Evolutionary conservation across 2,113 vertebrate species (phyloP).

Genomic region (Gavia stellata): DNA sequence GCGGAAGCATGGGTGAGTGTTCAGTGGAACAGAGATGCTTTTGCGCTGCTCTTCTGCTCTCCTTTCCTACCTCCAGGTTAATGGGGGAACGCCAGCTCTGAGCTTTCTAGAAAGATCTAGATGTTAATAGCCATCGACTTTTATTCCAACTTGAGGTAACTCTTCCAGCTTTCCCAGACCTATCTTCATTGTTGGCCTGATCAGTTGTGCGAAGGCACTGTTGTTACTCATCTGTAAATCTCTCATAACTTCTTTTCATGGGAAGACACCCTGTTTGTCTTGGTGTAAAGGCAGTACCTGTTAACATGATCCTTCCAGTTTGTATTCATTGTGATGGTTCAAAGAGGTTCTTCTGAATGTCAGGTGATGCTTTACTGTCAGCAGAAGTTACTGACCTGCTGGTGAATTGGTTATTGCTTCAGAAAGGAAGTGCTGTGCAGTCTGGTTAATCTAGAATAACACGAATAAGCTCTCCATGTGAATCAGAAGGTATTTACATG

Average conservation of each 20-base stretch:
- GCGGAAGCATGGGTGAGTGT: constrained; percentile 73
- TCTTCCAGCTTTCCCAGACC: background rate
- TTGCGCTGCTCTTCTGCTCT: background rate
- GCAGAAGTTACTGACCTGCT: background rate
- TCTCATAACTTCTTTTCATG: rapidly evolving
- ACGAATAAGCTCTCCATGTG: background rate
- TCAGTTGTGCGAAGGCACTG: background rate
- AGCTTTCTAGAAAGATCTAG: background rate
- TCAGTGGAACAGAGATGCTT: background rate
- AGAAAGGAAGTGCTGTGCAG: background rate
- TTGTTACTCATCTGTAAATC: background rate
- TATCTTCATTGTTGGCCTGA: background rate
- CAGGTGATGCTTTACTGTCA: background rate
- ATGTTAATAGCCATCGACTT: background rate
- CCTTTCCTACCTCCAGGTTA: background rate
- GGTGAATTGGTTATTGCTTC: background rate
- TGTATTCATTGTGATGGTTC: background rate
- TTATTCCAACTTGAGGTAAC: background rate
- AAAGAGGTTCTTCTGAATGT: background rate
- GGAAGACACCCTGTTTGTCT: background rate
- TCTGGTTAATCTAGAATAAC: background rate
- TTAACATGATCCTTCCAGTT: rapidly evolving
- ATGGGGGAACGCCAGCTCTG: background rate
- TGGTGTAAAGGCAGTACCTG: background rate
- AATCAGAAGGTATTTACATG: background rate